Evolutionary conservation across 2,113 vertebrate species (phyloP).

Genomic region (Pagrus major): DNA sequence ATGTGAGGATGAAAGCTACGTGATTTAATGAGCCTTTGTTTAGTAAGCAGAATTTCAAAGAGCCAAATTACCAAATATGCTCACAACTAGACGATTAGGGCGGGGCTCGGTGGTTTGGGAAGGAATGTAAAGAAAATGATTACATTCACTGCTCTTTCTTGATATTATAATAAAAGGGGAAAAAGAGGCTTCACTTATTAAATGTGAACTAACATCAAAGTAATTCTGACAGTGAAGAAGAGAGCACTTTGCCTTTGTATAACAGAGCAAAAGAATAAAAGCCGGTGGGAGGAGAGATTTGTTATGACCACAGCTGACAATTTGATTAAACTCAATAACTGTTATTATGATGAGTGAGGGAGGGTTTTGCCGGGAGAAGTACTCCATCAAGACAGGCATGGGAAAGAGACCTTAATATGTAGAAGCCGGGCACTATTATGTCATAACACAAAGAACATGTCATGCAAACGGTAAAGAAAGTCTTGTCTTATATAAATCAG

Average conservation of each 20-base stretch:
- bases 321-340: constrained; percentile 75
- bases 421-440: constrained; percentile 60
- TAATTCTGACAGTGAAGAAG: constrained; percentile 34
- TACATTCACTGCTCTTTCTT: constrained; percentile 37
- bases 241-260: constrained; percentile 26
- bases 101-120: constrained; percentile 7
- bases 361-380: constrained; percentile 51
- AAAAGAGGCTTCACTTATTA: constrained; percentile 18
- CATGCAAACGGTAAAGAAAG: background rate
- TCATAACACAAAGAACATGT: constrained; percentile 12
- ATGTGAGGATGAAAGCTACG: constrained; percentile 35
- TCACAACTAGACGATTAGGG: constrained; percentile 31
- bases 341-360: constrained; percentile 75
- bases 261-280: constrained; percentile 55
- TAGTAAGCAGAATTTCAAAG: constrained; percentile 63
- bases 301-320: constrained; percentile 51
- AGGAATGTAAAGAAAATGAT: constrained; percentile 26
- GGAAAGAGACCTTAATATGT: constrained; percentile 71
- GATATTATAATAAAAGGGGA: constrained; percentile 40
- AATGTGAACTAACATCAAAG: constrained; percentile 32
- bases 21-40: constrained; percentile 54
- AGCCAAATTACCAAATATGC: constrained; percentile 37
- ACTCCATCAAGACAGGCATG: constrained; percentile 76
- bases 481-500: constrained; percentile 20
- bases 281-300: constrained; percentile 46